Evolutionary conservation across 1,140 invertebrate genomes (phyloP), one percentile per base, ranked within the genome.

Genomic region (Plodia interpunctella): DNA sequence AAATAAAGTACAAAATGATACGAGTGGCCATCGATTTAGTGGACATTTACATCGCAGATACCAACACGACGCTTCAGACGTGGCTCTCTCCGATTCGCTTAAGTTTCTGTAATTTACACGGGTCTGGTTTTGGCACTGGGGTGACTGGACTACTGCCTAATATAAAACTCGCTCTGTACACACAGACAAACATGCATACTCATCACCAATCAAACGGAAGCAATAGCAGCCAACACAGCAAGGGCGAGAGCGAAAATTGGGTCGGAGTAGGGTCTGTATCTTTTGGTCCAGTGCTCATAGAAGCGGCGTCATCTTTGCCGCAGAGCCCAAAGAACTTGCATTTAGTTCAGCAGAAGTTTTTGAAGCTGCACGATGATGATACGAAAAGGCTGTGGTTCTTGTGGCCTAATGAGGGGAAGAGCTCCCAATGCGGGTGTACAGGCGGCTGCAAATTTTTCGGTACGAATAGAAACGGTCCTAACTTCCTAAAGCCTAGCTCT

Each of bases 381-480:
- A 95, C 94, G 0, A 97, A 97, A 83, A 92, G 97, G 62, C 90
- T 99, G 8, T 98, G 97, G 96, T 99, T 99, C 80, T 86, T 99
- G 0, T 99, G 98, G 98, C 93, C 94, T 0, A 91, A 90, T 65
- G 93, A 95, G 72, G 90, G 91, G 6, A 90, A 92, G 64, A 88
- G 91, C 30, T 72, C 90, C 6, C 95, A 95, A 67, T 99, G 98
- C 87, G 98, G 97, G 0, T 99, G 98, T 88, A 94, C 96, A 49
- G 98, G 98, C 2, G 97, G 97, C 0, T 99, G 97, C 79, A 90
- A 91, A 13, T 99, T 99, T 88, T 99, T 99, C 85, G 98, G 97
- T 4, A 94, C 92, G 50, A 97, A 97, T 81, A 91, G 91, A 70
- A 98, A 98, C 82, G 97, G 97, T 0, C 82, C 93, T 17, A 93